Conservation (phyloP, 2,888 invertebrate genomes). For the Drosophila paracracens region DNA sequence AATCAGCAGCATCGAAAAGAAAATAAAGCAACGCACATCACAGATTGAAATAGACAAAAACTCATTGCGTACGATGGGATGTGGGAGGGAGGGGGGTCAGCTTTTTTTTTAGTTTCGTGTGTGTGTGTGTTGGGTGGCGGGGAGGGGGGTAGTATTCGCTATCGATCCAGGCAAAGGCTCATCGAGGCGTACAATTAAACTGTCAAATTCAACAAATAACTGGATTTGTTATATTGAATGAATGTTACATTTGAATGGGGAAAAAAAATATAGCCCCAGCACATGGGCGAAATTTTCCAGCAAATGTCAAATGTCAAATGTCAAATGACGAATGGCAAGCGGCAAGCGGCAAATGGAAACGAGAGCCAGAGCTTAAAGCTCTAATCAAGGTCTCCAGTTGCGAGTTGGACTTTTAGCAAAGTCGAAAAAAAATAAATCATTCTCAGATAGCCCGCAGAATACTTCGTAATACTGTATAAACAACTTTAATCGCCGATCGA, state of each 20-base stretch:
- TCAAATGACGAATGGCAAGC: conserved; percentile 1
- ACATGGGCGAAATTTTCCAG: conserved; percentile 20
- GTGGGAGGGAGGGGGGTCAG: not conserved
- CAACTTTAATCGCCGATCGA: conserved; percentile 42
- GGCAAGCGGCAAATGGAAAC: conserved; percentile 7
- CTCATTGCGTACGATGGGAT: conserved; percentile 35
- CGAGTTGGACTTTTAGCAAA: conserved; percentile 1
- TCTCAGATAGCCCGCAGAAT: conserved; percentile 35
- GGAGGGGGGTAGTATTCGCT: not conserved
- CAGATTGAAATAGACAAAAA: conserved; percentile 68
- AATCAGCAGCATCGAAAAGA: conserved; percentile 55
- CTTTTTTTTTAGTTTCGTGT: not conserved
- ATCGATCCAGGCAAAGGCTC: conserved; percentile 61
- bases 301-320: conserved; percentile 9
- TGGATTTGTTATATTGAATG: conserved; percentile 69
- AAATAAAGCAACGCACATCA: conserved; percentile 47
- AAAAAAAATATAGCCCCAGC: conserved; percentile 21
- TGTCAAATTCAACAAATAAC: conserved; percentile 83
- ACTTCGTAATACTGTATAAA: conserved; percentile 9
- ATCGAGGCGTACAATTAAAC: conserved; percentile 83
- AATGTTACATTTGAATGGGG: conserved; percentile 3
- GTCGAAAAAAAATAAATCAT: conserved; percentile 18
- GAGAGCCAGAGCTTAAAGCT: conserved; percentile 25
- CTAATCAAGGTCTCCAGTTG: conserved; percentile 7
- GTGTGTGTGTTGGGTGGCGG: not conserved